Base-by-base conservation (phyloP, 2,113 vertebrate genomes). In the Micromys minutus region DNA sequence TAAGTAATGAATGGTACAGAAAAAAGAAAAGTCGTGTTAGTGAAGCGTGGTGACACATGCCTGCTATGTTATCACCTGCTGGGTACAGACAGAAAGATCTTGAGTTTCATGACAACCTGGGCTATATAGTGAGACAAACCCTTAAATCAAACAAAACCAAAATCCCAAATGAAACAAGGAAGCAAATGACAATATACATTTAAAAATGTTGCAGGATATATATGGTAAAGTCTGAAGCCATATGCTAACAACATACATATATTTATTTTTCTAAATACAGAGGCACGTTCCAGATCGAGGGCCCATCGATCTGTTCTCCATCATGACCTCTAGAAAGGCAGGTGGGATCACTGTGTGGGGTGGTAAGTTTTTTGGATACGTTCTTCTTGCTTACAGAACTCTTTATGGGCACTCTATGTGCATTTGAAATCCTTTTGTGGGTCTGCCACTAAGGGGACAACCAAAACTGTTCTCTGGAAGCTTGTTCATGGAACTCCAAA, bases 221-320 rank as follows among this genome's bases (percentile, higher is more conserved):
- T 69, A 69, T n/a, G 59, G 87, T 19, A 65, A 93, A 72, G 83
- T 59, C 57, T 19, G 36, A 90, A 89, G 55, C 24, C 39, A 22
- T n/a, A 39, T 36, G 39, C 74, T 80, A 77, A 45, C 69, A 87
- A 92, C 7, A 59, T 42, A 16, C 16, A 69, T 7, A 76, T 16
- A 59, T 63, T 87, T 95, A 71, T 92, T 87, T 92, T 87, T 65
- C 42, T 92, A 71, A 93, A 88, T 67, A 80, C 2, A 85, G 22
- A 76, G 5, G 42, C 34, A 85, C 57, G 12, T 75, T 80, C n/a
- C 42, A 89, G 69, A 93, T 39, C 24, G 22, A 72, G 2, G 22
- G n/a, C 13, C 45, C 39, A 90, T 17, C 34, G 17, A 59, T 36
- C 34, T 29, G 16, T 75, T 89, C 52, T 45, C 31, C 45, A 74